Base-by-base conservation (phyloP, 2,797 vertebrate species). In the Rhinophrynus dorsalis region DNA sequence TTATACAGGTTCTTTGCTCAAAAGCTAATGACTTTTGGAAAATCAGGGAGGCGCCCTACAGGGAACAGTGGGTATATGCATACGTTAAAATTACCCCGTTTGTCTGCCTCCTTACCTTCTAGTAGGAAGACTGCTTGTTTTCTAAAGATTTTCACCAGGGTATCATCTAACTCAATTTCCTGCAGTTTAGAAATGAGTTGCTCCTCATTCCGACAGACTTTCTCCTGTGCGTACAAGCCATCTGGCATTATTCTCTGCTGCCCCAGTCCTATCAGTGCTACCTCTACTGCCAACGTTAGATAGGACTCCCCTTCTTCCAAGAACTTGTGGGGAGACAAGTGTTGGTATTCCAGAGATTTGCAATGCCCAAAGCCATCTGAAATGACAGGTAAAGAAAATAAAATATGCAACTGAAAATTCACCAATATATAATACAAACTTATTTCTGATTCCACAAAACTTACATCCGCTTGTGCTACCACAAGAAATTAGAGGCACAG, bases 191-290 rank as follows among this genome's bases (percentile, higher is more conserved):
- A 92, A 84, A 98, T 85, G 62, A 98, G 92, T 78, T 96, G 95
- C 80, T 97, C 96, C 80, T 98, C 96, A 33, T 96, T 94, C 77
- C 94, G 94, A 82, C 95, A 95, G 79, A 98, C 91, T 65, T 97
- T 98, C 88, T 98, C 96, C 85, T 97, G 96, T 75, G 95, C 94
- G 57, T 98, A 98, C 5, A 98, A 90, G 74, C 96, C 96, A 23
- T 98, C 96, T 0, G 96, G 95, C 96, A 98, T 98, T 84, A 91
- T 84, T 62, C 96, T 87, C 77, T 98, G 96, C 88, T 98, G 96
- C 17, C 94, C 96, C 62, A 98, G 76, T 1, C 95, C 95, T 58
- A 98, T 93, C 75, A 98, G 77, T 5, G 95, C 94, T 7, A 90
- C 94, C 82, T 98, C 96, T 80, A 95, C 94, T 0, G 96, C 96